Percentiles rank a stretch among this genome's conserved stretches.
Evolutionary conservation across 2,888 invertebrate species (phyloP).

Genomic region (Phragmatobia fuliginosa): DNA sequence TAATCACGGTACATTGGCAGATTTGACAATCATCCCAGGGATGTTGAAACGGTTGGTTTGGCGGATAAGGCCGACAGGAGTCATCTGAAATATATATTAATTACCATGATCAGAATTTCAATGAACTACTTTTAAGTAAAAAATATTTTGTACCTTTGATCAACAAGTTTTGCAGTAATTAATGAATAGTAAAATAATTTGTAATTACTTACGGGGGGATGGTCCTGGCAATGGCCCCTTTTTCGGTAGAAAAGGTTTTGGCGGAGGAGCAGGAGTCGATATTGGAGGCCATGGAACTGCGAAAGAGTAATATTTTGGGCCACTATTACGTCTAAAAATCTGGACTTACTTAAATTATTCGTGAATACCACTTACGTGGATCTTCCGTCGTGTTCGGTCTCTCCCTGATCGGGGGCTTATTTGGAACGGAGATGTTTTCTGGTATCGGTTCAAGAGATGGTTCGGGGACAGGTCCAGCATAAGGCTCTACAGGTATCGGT

Average conservation of each 20-base stretch:
- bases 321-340: too few relatives aligned
- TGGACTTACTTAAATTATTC: background rate
- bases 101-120: background rate
- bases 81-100: slow-evolving; percentile 58
- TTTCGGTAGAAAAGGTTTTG: slow-evolving; percentile 30
- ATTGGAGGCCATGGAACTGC: slow-evolving; percentile 54
- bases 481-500: slow-evolving; percentile 26
- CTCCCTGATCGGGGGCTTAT: background rate
- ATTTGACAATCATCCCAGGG: slow-evolving; percentile 80
- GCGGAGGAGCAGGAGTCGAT: slow-evolving; percentile 36
- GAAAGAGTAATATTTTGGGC: background rate
- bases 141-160: background rate
- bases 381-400: slow-evolving; percentile 23
- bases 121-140: background rate
- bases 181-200: background rate
- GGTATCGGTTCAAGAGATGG: slow-evolving; percentile 24
- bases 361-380: slow-evolving; percentile 27
- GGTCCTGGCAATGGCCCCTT: slow-evolving; percentile 74
- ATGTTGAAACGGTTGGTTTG: slow-evolving; percentile 74
- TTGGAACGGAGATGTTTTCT: background rate
- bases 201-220: slow-evolving; percentile 71
- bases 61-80: slow-evolving; percentile 72
- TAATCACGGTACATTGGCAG: slow-evolving; percentile 70
- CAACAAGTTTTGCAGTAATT: background rate
- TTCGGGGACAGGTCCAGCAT: slow-evolving; percentile 23